A percentile compares a stretch with the other conserved stretches of the same genome.
These are phyloP conservation scores for Halyomorpha halys DNA, from an alignment of 1,140 invertebrate genomes.

Conservation along the genomic window DNA sequence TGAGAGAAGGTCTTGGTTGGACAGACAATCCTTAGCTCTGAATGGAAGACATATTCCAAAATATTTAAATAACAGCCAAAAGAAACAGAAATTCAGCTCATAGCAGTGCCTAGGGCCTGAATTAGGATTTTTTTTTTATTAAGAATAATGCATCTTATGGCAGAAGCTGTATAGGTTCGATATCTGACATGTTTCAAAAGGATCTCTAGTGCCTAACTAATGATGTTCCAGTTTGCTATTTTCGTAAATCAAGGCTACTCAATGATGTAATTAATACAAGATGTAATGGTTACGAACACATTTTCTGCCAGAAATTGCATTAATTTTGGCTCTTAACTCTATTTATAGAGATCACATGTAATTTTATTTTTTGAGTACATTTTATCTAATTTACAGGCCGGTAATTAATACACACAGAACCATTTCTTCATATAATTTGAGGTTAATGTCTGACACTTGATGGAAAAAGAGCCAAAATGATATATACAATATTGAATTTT, in stretches of 20 bases:
- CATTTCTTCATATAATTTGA: too few relatives aligned
- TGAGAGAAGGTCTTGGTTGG: slow-evolving; percentile 58
- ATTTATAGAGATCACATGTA: too few relatives aligned
- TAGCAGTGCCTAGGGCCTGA: slow-evolving; percentile 16
- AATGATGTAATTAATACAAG: too few relatives aligned
- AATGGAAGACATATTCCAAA: slow-evolving; percentile 26
- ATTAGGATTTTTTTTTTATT: slow-evolving; percentile 1
- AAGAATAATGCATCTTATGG: background rate
- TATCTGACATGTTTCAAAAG: too few relatives aligned
- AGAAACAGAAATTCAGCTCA: slow-evolving; percentile 16
- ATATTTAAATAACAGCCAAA: slow-evolving; percentile 17
- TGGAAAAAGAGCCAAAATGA: slow-evolving; percentile 9
- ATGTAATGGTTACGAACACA: background rate
- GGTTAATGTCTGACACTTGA: too few relatives aligned
- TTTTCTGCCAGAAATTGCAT: slow-evolving; percentile 15
- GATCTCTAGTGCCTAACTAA: too few relatives aligned
- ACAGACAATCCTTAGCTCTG: slow-evolving; percentile 60
- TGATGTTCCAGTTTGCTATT: too few relatives aligned
- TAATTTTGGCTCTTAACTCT: slow-evolving; percentile 11
- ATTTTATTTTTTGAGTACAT: too few relatives aligned
- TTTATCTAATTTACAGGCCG: too few relatives aligned
- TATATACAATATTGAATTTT: background rate
- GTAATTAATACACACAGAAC: too few relatives aligned
- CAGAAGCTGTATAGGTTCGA: background rate
- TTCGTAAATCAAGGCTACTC: too few relatives aligned